phyloP scores from a whole-genome alignment of 2,888 invertebrate genomes.

The Agonopterix heracliana region DNA sequence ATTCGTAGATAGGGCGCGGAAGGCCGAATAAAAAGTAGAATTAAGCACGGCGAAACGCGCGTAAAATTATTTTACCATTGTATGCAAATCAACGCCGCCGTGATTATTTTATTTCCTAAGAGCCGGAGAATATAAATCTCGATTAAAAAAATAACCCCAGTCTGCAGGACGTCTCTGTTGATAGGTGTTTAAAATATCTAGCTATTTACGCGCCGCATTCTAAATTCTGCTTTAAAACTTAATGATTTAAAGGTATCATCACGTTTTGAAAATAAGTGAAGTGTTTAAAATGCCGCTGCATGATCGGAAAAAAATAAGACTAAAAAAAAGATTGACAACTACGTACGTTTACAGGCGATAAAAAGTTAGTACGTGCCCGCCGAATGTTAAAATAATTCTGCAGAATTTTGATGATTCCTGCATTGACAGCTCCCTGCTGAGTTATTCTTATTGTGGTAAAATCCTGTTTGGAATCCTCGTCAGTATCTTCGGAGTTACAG shows the following conservation, averaged over 20 bases:
- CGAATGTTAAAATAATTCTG: constrained; percentile 46
- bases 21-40: constrained; percentile 73
- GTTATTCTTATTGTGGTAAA: constrained; percentile 9
- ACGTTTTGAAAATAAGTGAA: constrained; percentile 15
- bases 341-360: constrained; percentile 52
- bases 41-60: constrained; percentile 75
- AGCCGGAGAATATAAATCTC: constrained; percentile 69
- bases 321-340: constrained; percentile 52
- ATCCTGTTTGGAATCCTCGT: constrained; percentile 1
- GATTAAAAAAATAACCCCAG: constrained; percentile 57
- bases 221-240: constrained; percentile 4
- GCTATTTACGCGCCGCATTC: constrained; percentile 10
- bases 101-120: constrained; percentile 77
- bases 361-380: constrained; percentile 48
- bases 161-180: constrained; percentile 47
- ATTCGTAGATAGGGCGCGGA: constrained; percentile 74
- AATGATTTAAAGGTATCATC: neutral
- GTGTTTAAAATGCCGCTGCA: neutral
- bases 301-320: constrained; percentile 47
- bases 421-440: constrained; percentile 35
- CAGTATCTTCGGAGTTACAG: no score
- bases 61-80: constrained; percentile 77
- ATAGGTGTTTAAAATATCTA: constrained; percentile 44
- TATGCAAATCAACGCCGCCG: constrained; percentile 71
- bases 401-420: constrained; percentile 49